These are phyloP conservation scores for Phalacrocorax aristotelis DNA, from an alignment of 2,113 vertebrate genomes.

Conservation along the genomic window DNA sequence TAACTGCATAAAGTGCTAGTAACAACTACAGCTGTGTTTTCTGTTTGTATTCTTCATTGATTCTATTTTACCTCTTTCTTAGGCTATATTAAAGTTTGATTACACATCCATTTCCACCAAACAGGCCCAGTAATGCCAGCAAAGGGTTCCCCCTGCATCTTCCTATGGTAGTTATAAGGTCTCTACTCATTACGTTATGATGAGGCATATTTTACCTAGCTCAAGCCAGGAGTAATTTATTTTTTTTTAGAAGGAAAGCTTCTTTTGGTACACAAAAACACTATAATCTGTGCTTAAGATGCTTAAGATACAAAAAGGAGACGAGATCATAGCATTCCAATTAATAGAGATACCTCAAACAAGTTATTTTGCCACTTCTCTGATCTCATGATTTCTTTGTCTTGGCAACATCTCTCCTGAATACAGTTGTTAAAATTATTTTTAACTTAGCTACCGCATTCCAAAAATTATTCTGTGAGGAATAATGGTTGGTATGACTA, in stretches of 20 bases:
- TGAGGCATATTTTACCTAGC: too few relatives aligned
- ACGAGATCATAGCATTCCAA: background rate
- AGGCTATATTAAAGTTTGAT: background rate
- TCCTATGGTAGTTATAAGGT: background rate
- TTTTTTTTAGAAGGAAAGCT: background rate
- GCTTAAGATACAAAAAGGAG: background rate
- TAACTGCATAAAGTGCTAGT: background rate
- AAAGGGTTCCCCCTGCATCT: background rate
- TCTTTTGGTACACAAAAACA: background rate
- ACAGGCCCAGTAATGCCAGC: background rate
- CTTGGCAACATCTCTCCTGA: background rate
- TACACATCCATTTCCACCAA: background rate
- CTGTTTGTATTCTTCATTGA: background rate
- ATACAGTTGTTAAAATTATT: background rate
- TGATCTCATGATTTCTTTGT: background rate
- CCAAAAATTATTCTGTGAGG: slow-evolving; percentile 1
- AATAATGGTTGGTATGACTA: background rate
- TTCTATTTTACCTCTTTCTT: slow-evolving; percentile 20
- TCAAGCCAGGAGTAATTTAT: background rate
- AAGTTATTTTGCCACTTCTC: background rate
- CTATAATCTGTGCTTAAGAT: background rate
- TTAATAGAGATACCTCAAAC: background rate
- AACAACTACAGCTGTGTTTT: background rate
- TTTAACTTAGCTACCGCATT: slow-evolving; percentile 22
- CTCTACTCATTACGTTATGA: background rate